These are phyloP conservation scores for Gila orcuttii DNA, from an alignment of 2,113 vertebrate genomes.

Conservation along the genomic window DNA sequence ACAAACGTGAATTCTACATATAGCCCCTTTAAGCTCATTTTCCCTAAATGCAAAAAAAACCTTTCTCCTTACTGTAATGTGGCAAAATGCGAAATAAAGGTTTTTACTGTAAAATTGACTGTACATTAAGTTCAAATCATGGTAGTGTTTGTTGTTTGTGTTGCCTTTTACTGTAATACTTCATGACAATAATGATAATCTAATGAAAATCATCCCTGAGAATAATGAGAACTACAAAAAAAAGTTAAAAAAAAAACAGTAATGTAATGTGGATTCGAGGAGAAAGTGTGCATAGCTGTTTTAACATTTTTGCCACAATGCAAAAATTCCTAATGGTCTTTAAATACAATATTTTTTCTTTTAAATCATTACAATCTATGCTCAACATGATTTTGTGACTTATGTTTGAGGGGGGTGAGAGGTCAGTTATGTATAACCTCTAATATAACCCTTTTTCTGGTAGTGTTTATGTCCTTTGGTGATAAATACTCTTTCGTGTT, in stretches of 20 bases:
- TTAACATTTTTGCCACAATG: slow-evolving; percentile 64
- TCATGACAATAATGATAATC: background rate
- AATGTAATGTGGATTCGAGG: background rate
- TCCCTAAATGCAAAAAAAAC: background rate
- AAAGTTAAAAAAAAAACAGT: slow-evolving; percentile 4
- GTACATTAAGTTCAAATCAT: background rate
- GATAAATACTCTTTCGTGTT: slow-evolving; percentile 56
- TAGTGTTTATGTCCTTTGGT: slow-evolving; percentile 61
- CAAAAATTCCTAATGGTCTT: slow-evolving; percentile 47
- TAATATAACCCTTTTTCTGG: slow-evolving; percentile 58
- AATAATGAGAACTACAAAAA: background rate
- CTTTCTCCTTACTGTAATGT: background rate
- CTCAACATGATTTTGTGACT: slow-evolving; percentile 57
- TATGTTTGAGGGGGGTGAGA: slow-evolving; percentile 66
- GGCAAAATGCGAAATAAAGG: background rate
- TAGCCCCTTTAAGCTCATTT: background rate
- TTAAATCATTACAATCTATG: background rate
- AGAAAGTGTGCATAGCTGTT: background rate
- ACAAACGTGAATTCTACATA: too few species aligned
- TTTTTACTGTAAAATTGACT: background rate
- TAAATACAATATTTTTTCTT: background rate
- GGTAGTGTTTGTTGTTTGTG: background rate
- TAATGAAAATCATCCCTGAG: background rate
- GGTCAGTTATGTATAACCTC: slow-evolving; percentile 61
- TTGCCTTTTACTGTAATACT: background rate